phyloP scores from a whole-genome alignment of 2,888 invertebrate genomes.

The Aromia moschata region DNA sequence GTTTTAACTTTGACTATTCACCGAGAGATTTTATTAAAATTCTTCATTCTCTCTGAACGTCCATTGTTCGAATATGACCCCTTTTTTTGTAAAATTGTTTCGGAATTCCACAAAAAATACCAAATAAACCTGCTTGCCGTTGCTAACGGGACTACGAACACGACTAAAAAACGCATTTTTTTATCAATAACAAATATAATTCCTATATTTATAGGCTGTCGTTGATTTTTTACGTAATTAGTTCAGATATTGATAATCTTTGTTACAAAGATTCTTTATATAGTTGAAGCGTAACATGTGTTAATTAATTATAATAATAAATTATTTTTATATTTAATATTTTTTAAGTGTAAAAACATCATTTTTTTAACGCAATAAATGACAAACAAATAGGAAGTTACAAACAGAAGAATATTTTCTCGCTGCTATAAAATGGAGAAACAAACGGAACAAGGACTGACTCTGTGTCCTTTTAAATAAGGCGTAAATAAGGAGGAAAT shows the following conservation, averaged over 20 bases:
- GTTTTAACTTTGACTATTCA: not conserved
- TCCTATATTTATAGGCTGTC: too few relatives aligned
- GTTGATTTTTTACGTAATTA: not conserved
- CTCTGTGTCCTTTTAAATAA: conserved; percentile 2
- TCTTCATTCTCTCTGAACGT: not conserved
- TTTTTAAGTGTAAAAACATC: too few relatives aligned
- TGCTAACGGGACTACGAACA: too few relatives aligned
- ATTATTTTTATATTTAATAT: too few relatives aligned
- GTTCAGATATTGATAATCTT: not conserved
- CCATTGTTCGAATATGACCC: not conserved
- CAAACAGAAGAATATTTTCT: not conserved
- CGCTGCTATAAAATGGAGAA: not conserved
- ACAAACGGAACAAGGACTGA: not conserved
- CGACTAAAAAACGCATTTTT: too few relatives aligned
- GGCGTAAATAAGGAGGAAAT: not conserved
- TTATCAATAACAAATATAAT: too few relatives aligned
- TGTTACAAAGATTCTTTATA: not conserved
- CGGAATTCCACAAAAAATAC: not conserved
- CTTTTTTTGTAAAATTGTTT: conserved; percentile 2
- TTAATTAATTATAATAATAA: too few relatives aligned
- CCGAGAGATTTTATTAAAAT: conserved; percentile 1
- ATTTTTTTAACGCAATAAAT: too few relatives aligned
- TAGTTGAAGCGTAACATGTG: too few relatives aligned
- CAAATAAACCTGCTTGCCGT: not conserved
- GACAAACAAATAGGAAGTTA: not conserved